Percentiles rank a stretch among this genome's conserved stretches.
These are phyloP conservation scores for Caracal caracal DNA, from an alignment of 2,113 vertebrate genomes.

Conservation along the genomic window DNA sequence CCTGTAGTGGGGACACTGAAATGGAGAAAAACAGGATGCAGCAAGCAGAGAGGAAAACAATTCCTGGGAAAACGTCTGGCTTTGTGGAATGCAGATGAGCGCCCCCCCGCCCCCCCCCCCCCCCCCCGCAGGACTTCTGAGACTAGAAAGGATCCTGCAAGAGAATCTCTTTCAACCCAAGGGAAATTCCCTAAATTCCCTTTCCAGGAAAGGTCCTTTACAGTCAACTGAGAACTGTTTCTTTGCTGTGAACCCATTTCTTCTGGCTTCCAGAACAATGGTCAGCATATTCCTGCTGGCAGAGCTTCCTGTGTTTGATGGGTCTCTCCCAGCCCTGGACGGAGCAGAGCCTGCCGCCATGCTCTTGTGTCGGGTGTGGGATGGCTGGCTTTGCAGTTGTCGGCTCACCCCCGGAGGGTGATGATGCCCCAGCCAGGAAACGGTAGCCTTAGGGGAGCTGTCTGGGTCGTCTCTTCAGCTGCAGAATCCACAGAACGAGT, in stretches of 20 bases:
- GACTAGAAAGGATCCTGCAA: background rate
- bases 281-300: background rate
- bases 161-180: background rate
- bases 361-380: background rate
- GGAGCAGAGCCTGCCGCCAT: background rate
- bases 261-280: background rate
- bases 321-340: background rate
- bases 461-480: background rate
- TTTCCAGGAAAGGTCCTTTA: background rate
- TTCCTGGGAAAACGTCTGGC: background rate
- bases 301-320: background rate
- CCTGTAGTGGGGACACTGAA: background rate
- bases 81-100: background rate
- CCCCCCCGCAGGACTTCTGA: no score
- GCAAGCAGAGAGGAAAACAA: background rate
- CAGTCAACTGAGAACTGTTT: background rate
- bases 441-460: background rate
- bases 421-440: background rate
- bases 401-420: background rate
- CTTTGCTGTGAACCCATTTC: background rate
- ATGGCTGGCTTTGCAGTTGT: background rate
- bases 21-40: no score
- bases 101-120: no score
- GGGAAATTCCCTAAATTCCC: background rate
- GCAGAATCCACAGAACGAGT: fast-evolving